Evolutionary conservation across 2,797 vertebrate genomes (phyloP), one percentile per base, ranked within the genome.

Genomic region (Enoplosus armatus): DNA sequence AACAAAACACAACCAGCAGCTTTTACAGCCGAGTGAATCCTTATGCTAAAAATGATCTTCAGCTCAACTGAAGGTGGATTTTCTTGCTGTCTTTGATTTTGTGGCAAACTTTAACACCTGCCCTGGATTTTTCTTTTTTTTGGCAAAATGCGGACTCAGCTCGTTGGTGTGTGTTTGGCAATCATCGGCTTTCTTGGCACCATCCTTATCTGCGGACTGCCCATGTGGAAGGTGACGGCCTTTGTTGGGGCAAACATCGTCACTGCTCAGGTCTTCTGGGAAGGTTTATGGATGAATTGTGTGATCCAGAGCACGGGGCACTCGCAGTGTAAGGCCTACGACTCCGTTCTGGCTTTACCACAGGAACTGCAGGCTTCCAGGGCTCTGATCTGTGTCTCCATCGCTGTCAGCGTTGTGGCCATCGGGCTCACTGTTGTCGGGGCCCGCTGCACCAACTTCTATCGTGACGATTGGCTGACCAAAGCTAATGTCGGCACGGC

Each of bases 241-340:
- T 96, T 95, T 8, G 48, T 95, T 1, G 94, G 90, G 4, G 71
- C 92, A 18, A 95, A 93, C 90, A 95, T 96, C 43, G 5, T 96
- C 68, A 95, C 94, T 0, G 60, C 95, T 31, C 94, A 95, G 91
- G 83, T 95, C 27, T 94, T 92, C 86, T 95, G 93, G 93, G 90
- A 95, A 55, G 96, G 95, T 24, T 73, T 96, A 60, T 96, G 96
- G 95, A 96, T 96, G 95, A 94, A 92, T 76, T 96, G 96, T 24
- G 95, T 96, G 69, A 65, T 95, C 60, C 94, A 95, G 92, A 96
- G 96, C 88, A 96, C 95, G 0, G 93, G 95, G 0, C 92, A 95
- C 0, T 77, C 88, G 2, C 95, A 96, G 79, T 96, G 95, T 55
- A 94, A 94, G 70, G 89, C 77, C 24, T 95, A 94, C 2, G 92